phyloP scores from a whole-genome alignment of 2,888 invertebrate species.

The Brassicogethes aeneus region DNA sequence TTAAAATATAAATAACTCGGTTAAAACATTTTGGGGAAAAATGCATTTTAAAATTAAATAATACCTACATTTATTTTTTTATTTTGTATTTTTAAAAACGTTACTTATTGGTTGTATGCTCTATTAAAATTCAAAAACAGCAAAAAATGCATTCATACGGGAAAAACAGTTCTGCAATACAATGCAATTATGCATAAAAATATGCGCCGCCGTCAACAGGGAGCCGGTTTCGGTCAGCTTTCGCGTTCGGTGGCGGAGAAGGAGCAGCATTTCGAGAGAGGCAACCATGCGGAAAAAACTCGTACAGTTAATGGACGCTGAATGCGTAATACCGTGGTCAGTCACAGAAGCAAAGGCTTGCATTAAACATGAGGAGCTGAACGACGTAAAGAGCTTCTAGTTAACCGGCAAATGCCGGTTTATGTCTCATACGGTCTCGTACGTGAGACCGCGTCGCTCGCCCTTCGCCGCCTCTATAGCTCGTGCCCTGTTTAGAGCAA shows the following conservation, averaged over 20 bases:
- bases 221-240: no score
- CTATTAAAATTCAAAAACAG: background rate
- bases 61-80: no score
- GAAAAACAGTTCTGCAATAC: no score
- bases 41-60: no score
- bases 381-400: constrained; percentile 12
- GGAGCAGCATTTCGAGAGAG: constrained; percentile 7
- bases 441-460: no score
- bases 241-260: background rate
- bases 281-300: constrained; percentile 22
- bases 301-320: constrained; percentile 24
- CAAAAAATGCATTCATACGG: no score
- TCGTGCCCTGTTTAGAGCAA: no score
- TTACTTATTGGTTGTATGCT: no score
- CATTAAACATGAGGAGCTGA: constrained; percentile 21
- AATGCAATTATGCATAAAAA: background rate
- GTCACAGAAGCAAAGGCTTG: constrained; percentile 19
- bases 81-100: no score
- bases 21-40: no score
- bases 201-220: background rate
- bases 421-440: background rate
- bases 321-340: constrained; percentile 23
- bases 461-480: no score
- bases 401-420: constrained; percentile 5
- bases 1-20: no score